A percentile compares a stretch with the other conserved stretches of the same genome.
Conservation (phyloP, 2,888 invertebrate genomes). For the Gymnoscelis rufifasciata region DNA sequence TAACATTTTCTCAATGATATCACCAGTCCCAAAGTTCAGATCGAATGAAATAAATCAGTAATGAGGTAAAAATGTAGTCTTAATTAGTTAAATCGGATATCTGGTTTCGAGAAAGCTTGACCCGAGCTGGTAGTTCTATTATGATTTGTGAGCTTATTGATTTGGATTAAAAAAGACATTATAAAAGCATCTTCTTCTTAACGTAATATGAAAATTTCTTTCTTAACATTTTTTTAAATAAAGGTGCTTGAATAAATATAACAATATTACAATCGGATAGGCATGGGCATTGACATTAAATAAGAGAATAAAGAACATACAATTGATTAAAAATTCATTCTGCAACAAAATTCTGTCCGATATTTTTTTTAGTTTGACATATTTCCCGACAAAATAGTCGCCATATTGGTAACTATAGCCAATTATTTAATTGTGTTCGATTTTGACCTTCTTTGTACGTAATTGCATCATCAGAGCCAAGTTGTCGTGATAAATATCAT, state of each 20-base stretch:
- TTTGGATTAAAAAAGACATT: too few relatives aligned
- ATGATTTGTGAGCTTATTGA: conserved; percentile 14
- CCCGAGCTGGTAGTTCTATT: conserved; percentile 3
- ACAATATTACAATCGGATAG: too few relatives aligned
- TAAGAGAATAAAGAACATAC: too few relatives aligned
- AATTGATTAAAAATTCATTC: too few relatives aligned
- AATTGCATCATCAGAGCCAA: conserved; percentile 6
- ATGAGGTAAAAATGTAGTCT: conserved; percentile 14
- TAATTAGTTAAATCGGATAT: conserved; percentile 16
- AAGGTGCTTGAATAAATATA: too few relatives aligned
- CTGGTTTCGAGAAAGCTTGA: conserved; percentile 15
- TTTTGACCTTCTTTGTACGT: background rate
- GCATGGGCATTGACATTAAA: too few relatives aligned
- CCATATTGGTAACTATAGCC: background rate
- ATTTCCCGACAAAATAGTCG: background rate
- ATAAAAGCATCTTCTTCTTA: too few relatives aligned
- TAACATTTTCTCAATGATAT: conserved; percentile 16
- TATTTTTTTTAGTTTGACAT: too few relatives aligned
- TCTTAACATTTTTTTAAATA: too few relatives aligned
- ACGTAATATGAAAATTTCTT: too few relatives aligned
- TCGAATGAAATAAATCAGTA: conserved; percentile 20
- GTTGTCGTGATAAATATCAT: conserved; percentile 4
- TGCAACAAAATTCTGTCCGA: too few relatives aligned
- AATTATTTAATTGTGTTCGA: background rate
- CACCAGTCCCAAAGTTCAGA: conserved; percentile 26